Percentiles rank a stretch among this genome's conserved stretches.
These are phyloP conservation scores for Callosobruchus maculatus DNA, from an alignment of 2,888 invertebrate genomes.

Conservation along the genomic window DNA sequence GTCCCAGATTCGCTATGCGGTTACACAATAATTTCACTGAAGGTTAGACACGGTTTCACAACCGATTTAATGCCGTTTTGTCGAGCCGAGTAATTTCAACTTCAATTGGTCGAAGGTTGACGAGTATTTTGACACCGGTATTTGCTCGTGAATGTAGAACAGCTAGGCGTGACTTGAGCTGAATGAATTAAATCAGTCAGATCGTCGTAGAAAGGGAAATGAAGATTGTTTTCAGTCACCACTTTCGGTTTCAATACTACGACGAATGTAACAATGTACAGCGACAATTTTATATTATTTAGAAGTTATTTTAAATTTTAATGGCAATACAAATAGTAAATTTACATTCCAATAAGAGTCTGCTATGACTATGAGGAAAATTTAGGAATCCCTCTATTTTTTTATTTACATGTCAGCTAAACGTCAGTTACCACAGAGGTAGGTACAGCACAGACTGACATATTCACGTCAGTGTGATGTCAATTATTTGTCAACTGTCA, in stretches of 20 bases:
- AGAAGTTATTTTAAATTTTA: too few relatives aligned
- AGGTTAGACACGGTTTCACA: conserved; percentile 1
- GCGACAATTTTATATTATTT: not conserved
- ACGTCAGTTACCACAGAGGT: too few relatives aligned
- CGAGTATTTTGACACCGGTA: not conserved
- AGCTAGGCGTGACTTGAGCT: not conserved
- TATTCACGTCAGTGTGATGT: too few relatives aligned
- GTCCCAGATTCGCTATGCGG: not conserved
- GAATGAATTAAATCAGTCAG: not conserved
- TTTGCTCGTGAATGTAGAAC: not conserved
- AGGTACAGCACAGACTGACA: too few relatives aligned
- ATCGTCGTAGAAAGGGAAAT: not conserved
- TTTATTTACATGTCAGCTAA: too few relatives aligned
- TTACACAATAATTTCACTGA: conserved; percentile 5
- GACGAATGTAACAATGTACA: not conserved
- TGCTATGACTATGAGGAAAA: too few relatives aligned
- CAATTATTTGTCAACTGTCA: too few relatives aligned
- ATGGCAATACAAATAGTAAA: too few relatives aligned
- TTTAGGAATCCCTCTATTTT: too few relatives aligned
- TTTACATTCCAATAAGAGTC: too few relatives aligned
- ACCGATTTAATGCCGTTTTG: not conserved
- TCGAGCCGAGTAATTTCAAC: not conserved
- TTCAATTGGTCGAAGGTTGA: not conserved
- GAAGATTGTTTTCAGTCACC: not conserved
- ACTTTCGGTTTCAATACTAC: not conserved